Percentiles rank a stretch among this genome's conserved stretches.
Conservation (phyloP, 1,140 invertebrate genomes). For the Hermetia illucens region DNA sequence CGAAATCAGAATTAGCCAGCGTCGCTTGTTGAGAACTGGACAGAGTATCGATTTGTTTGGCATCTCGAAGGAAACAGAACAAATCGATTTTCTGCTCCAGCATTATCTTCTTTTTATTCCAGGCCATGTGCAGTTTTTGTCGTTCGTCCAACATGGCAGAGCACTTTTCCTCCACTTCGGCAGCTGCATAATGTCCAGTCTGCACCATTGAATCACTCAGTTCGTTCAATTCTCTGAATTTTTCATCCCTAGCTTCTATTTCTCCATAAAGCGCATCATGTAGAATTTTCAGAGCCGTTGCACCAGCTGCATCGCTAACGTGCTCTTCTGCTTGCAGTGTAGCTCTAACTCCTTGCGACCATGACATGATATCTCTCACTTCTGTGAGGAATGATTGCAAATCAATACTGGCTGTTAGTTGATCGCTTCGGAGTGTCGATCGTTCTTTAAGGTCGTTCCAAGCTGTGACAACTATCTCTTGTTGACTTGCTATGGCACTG, state of each 20-base stretch:
- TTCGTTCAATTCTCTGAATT: slow-evolving; percentile 64
- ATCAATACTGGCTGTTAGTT: slow-evolving; percentile 75
- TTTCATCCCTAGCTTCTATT: slow-evolving; percentile 85
- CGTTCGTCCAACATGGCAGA: slow-evolving; percentile 62
- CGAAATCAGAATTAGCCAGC: slow-evolving; percentile 40
- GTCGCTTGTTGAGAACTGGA: slow-evolving; percentile 79
- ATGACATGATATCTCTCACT: slow-evolving; percentile 77
- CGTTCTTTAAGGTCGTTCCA: slow-evolving; percentile 79
- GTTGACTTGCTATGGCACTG: slow-evolving; percentile 71
- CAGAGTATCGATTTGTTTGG: slow-evolving; percentile 81
- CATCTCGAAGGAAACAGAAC: slow-evolving; percentile 89
- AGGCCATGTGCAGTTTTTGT: slow-evolving; percentile 63
- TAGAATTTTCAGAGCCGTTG: slow-evolving; percentile 74
- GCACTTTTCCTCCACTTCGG: slow-evolving; percentile 67
- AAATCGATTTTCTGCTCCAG: slow-evolving; percentile 89
- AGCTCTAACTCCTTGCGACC: slow-evolving; percentile 65
- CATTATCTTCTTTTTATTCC: slow-evolving; percentile 80
- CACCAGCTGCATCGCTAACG: slow-evolving; percentile 72
- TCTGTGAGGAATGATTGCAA: slow-evolving; percentile 73
- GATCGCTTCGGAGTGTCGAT: slow-evolving; percentile 60
- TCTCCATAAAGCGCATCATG: slow-evolving; percentile 87
- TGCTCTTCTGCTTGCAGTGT: slow-evolving; percentile 72
- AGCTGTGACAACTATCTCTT: slow-evolving; percentile 66
- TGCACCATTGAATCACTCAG: slow-evolving; percentile 73
- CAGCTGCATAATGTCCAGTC: slow-evolving; percentile 67